Evolutionary conservation across 2,797 vertebrate genomes (phyloP), one percentile per base, ranked within the genome.

Genomic region (Scolopax rusticola): DNA sequence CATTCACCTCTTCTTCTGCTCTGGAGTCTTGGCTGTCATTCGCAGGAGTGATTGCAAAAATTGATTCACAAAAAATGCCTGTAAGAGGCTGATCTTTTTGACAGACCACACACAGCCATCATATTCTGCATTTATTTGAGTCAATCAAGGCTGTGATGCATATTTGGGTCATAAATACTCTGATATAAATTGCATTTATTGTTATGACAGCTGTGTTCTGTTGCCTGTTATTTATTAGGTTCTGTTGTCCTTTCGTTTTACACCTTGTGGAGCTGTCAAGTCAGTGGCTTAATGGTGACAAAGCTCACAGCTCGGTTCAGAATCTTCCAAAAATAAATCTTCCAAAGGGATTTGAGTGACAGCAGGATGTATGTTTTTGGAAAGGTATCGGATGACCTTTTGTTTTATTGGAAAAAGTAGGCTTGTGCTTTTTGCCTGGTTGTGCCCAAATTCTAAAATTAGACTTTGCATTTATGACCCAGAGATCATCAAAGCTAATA

Each of bases 91-190:
- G 50, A 82, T 90, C 86, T 75, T 95, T 90, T 75, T 93, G 95
- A 82, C 73, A 88, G 86, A 84, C 75, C 90, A 50, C 84, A 50
- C 84, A 78, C 61, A 81, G 69, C 64, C 81, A 65, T 94, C 84
- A 36, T 77, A 77, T 76, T 78, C 81, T 74, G 93, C 83, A 64
- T 94, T 95, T 91, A 87, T 94, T 92, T 82, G 88, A 97, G 87
- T 95, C 95, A 94, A 9, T 97, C 94, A 92, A 54, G 87, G 90
- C 87, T 90, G 59, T 69, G 68, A 68, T 94, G 96, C 68, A 63
- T 90, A 95, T 93, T 95, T 95, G 84, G 95, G 88, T 95, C 87
- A 81, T 94, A 95, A 97, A 95, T 96, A 87, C 36, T 61, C 33
- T 53, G 84, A 28, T 84, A 87, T 82, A 84, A 95, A 93, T 91